Conservation (phyloP, 2,888 invertebrate genomes). For the Tyria jacobaeae region DNA sequence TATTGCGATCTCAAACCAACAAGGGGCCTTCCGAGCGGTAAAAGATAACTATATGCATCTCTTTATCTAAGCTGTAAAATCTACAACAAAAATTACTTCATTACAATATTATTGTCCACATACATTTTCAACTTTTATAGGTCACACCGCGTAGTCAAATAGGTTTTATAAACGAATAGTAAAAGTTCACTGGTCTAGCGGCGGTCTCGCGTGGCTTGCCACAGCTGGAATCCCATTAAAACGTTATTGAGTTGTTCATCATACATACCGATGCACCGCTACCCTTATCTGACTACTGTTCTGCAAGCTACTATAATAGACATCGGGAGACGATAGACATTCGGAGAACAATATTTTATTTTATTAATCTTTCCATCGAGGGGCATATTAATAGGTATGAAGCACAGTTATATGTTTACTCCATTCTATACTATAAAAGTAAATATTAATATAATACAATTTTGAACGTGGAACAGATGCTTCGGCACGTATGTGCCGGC, state of each 20-base stretch:
- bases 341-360: slow-evolving; percentile 56
- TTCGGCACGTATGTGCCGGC: no score
- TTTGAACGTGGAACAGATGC: no score
- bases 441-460: no score
- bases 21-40: neutral
- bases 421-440: neutral
- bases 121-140: slow-evolving; percentile 54
- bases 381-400: neutral
- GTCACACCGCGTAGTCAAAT: slow-evolving; percentile 66
- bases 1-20: neutral
- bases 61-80: no score
- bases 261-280: slow-evolving; percentile 65
- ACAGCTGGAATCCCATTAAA: slow-evolving; percentile 80
- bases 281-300: slow-evolving; percentile 55
- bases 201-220: slow-evolving; percentile 76
- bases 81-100: slow-evolving; percentile 1
- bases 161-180: slow-evolving; percentile 63
- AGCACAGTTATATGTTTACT: neutral
- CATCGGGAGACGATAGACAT: slow-evolving; percentile 58
- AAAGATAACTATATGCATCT: neutral
- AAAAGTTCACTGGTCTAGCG: slow-evolving; percentile 58
- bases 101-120: slow-evolving; percentile 8
- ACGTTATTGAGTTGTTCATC: slow-evolving; percentile 78
- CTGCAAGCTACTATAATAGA: slow-evolving; percentile 64
- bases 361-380: slow-evolving; percentile 10